Evolutionary conservation across 2,113 vertebrate species (phyloP).

Genomic region (Oncorhynchus tshawytscha): DNA sequence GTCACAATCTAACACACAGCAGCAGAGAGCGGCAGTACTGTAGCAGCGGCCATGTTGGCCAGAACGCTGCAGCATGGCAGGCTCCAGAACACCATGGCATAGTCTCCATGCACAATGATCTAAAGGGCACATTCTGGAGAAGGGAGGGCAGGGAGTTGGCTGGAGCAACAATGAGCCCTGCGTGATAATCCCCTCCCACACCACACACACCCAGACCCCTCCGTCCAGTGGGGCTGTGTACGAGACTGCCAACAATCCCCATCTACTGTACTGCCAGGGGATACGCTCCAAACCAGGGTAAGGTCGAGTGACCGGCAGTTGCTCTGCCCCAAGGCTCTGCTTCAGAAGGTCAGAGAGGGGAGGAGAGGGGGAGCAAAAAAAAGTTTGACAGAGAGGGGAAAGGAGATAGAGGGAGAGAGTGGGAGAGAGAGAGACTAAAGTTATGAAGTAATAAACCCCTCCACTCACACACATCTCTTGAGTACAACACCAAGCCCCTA

Average conservation of each 20-base stretch:
- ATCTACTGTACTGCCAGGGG: slow-evolving; percentile 24
- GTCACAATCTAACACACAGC: background rate
- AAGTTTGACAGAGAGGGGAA: background rate
- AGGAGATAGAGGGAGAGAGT: background rate
- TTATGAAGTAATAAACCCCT: background rate
- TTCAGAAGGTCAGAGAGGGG: slow-evolving; percentile 55
- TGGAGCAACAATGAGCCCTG: too few species aligned
- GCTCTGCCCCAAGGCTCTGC: slow-evolving; percentile 41
- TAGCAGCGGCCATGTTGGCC: too few species aligned
- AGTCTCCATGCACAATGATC: too few species aligned
- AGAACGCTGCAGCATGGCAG: too few species aligned
- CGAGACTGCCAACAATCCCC: background rate
- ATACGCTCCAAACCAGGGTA: slow-evolving; percentile 37
- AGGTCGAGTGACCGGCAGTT: slow-evolving; percentile 52
- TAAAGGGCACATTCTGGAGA: slow-evolving; percentile 5
- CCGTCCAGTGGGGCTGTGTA: background rate
- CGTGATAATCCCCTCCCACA: background rate
- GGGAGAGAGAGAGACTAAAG: background rate
- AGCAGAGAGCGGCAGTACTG: too few species aligned
- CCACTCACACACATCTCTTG: background rate
- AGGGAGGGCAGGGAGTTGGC: too few species aligned
- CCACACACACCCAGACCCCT: slow-evolving; percentile 2
- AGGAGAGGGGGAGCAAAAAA: slow-evolving; percentile 2
- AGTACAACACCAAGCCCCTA: slow-evolving; percentile 14
- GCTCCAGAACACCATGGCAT: too few species aligned